phyloP scores from a whole-genome alignment of 2,797 vertebrate species.

The Halcyon badia region DNA sequence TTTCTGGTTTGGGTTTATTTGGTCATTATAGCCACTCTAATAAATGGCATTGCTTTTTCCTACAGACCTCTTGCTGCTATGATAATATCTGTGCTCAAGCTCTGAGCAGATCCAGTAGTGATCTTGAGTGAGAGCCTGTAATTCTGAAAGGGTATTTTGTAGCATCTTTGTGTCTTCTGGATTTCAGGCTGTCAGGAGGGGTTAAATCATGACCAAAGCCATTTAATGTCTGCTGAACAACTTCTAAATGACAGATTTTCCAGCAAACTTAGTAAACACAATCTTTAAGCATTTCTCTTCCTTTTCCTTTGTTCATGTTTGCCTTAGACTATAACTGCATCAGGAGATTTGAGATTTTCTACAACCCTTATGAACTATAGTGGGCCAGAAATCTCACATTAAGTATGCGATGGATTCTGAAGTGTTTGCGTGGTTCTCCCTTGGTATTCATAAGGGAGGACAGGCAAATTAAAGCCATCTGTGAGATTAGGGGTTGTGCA shows the following conservation, averaged over 20 bases:
- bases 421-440: constrained; percentile 19
- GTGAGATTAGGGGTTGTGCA: background rate
- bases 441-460: background rate
- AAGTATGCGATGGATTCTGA: constrained; percentile 21
- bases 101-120: constrained; percentile 1
- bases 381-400: background rate
- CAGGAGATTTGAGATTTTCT: background rate
- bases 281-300: background rate
- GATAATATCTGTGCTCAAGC: constrained; percentile 5
- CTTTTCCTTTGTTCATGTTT: constrained; percentile 14
- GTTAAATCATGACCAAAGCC: background rate
- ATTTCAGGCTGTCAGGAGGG: background rate
- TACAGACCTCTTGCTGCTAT: constrained; percentile 20
- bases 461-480: constrained; percentile 51
- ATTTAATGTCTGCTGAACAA: background rate
- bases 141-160: constrained; percentile 1
- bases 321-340: background rate
- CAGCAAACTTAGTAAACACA: constrained; percentile 19
- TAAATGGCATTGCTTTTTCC: constrained; percentile 2
- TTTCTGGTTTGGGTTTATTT: background rate
- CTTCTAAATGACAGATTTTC: background rate
- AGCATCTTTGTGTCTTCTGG: background rate
- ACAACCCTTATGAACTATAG: background rate
- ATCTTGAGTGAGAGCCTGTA: background rate
- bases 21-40: background rate